These are phyloP conservation scores for Clanis bilineata DNA, from an alignment of 2,888 invertebrate species.

Conservation along the genomic window DNA sequence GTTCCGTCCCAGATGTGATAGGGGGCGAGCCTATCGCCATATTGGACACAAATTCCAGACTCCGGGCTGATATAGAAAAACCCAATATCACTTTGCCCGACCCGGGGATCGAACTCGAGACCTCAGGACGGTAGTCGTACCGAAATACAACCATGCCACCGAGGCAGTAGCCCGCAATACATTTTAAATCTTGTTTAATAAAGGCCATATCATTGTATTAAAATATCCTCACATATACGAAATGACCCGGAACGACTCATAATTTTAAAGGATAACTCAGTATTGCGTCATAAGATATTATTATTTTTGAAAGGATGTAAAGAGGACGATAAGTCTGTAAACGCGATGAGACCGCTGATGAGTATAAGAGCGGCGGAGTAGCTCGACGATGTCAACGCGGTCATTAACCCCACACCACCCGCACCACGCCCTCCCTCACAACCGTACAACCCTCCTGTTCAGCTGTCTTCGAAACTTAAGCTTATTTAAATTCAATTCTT, in stretches of 20 bases:
- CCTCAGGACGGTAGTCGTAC: too few relatives aligned
- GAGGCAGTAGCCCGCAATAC: too few relatives aligned
- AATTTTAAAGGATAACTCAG: not conserved
- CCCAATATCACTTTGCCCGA: too few relatives aligned
- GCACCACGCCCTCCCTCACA: conserved; percentile 34
- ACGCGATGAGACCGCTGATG: not conserved
- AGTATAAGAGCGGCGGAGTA: not conserved
- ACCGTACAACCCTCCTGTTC: conserved; percentile 45
- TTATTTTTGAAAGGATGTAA: not conserved
- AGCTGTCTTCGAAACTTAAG: conserved; percentile 13
- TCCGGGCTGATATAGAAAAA: too few relatives aligned
- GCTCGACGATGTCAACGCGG: conserved; percentile 46
- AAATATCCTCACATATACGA: not conserved
- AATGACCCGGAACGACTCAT: not conserved
- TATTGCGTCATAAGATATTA: not conserved
- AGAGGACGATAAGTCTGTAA: not conserved
- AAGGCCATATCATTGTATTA: not conserved
- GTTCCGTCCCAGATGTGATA: too few relatives aligned
- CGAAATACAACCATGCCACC: too few relatives aligned
- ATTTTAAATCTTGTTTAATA: too few relatives aligned
- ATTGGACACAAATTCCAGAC: too few relatives aligned
- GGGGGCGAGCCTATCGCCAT: too few relatives aligned
- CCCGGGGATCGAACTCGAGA: too few relatives aligned
- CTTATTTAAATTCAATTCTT: not conserved
- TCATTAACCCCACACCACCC: conserved; percentile 55